Evolutionary conservation across 2,888 invertebrate genomes (phyloP).

Genomic region (Microctonus hyperodae): DNA sequence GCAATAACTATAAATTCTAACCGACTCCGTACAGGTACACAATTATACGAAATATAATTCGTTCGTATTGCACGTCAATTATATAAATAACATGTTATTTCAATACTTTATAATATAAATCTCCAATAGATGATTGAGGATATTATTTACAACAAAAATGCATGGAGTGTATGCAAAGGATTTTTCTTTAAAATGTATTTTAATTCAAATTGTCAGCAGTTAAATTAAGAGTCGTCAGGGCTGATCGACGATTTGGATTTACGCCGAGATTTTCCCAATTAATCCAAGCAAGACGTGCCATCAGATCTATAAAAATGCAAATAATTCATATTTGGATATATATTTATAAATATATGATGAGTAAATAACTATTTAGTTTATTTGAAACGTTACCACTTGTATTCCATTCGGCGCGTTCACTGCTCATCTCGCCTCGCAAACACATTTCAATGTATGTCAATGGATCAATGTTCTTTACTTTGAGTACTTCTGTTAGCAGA

Average conservation of each 20-base stretch:
- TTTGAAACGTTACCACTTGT: slow-evolving; percentile 79
- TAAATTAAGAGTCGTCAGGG: slow-evolving; percentile 81
- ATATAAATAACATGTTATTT: slow-evolving; percentile 29
- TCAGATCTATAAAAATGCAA: slow-evolving; percentile 76
- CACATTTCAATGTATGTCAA: slow-evolving; percentile 93
- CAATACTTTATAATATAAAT: slow-evolving; percentile 7
- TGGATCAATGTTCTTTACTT: slow-evolving; percentile 85
- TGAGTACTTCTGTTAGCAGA: slow-evolving; percentile 85
- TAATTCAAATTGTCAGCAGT: slow-evolving; percentile 71
- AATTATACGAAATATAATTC: slow-evolving; percentile 37
- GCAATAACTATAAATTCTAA: slow-evolving; percentile 43
- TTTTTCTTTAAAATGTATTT: slow-evolving; percentile 17
- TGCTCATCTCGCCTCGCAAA: slow-evolving; percentile 87
- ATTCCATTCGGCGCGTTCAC: slow-evolving; percentile 92
- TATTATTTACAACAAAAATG: slow-evolving; percentile 51
- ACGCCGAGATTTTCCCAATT: slow-evolving; percentile 99
- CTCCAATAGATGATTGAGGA: slow-evolving; percentile 24
- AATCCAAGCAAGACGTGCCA: slow-evolving; percentile 97
- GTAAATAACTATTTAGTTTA: slow-evolving; percentile 9
- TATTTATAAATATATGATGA: slow-evolving; percentile 25
- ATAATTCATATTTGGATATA: slow-evolving; percentile 27
- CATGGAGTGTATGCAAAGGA: slow-evolving; percentile 6
- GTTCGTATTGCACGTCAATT: slow-evolving; percentile 55
- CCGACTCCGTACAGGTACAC: slow-evolving; percentile 37
- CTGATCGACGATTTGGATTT: slow-evolving; percentile 84